phyloP scores from a whole-genome alignment of 2,888 invertebrate species.

The Paralinhomoeus sp. region DNA sequence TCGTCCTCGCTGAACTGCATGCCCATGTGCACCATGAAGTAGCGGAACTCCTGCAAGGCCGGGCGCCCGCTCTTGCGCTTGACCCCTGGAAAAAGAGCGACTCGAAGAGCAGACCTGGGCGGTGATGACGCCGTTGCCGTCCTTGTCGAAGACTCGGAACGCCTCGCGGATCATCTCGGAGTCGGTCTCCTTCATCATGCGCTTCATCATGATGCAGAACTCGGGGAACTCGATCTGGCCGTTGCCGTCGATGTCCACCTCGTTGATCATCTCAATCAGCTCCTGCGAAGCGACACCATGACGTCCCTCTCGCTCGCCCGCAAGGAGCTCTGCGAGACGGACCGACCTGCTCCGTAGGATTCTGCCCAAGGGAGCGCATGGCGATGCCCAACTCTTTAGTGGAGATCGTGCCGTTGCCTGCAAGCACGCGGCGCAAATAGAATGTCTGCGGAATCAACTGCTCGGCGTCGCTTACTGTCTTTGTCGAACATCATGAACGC shows the following conservation, averaged over 20 bases:
- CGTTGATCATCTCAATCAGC: conserved; percentile 5
- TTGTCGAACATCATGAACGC: conserved; percentile 6
- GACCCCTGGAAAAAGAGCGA: no score
- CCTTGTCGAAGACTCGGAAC: conserved; percentile 6
- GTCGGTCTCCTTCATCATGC: conserved; percentile 7
- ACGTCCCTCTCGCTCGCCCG: neutral
- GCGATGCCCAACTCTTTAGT: conserved; percentile 6
- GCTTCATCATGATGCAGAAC: conserved; percentile 7
- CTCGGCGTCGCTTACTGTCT: no score
- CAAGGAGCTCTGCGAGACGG: neutral
- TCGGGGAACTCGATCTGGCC: conserved; percentile 6
- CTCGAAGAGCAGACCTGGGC: no score
- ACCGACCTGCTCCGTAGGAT: conserved; percentile 2
- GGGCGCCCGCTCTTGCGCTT: no score
- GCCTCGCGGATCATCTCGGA: conserved; percentile 8
- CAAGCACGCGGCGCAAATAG: no score
- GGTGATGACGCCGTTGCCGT: conserved; percentile 5
- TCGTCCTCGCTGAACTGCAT: no score
- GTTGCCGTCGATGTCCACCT: conserved; percentile 7
- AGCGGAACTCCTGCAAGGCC: no score
- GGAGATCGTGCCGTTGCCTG: conserved; percentile 4
- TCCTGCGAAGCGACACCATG: neutral
- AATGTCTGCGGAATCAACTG: no score
- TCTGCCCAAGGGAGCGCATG: conserved; percentile 5
- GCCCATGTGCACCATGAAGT: no score